phyloP scores from a whole-genome alignment of 2,113 vertebrate genomes.

The Mastomys coucha region DNA sequence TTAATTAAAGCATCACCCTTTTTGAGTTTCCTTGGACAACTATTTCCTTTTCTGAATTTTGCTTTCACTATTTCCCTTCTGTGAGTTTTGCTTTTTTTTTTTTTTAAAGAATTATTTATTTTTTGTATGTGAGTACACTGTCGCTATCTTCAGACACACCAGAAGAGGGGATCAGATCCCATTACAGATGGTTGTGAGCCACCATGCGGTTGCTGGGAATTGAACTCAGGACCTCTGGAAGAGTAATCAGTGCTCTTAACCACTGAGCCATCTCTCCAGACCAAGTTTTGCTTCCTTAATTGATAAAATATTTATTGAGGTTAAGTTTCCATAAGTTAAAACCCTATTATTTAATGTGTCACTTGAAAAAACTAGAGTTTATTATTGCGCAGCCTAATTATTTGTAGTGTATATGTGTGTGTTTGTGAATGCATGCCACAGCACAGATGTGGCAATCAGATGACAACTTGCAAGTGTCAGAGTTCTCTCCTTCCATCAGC shows the following conservation, averaged over 20 bases:
- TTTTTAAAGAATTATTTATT: no score
- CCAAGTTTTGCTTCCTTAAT: constrained; percentile 48
- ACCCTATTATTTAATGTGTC: constrained; percentile 32
- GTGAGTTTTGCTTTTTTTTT: no score
- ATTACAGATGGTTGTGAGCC: no score
- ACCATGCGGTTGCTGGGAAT: no score
- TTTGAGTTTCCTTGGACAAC: constrained; percentile 28
- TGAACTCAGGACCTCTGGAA: no score
- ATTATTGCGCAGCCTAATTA: not conserved
- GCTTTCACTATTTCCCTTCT: constrained; percentile 58
- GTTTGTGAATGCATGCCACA: not conserved
- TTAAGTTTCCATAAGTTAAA: constrained; percentile 19
- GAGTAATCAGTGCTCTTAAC: no score
- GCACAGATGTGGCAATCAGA: not conserved
- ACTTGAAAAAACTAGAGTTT: not conserved
- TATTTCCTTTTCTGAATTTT: constrained; percentile 61
- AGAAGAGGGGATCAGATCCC: no score
- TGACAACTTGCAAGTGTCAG: not conserved
- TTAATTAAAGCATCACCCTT: constrained; percentile 45
- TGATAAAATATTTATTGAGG: constrained; percentile 27
- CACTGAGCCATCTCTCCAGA: no score
- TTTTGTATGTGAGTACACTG: no score
- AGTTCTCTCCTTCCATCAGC: not conserved
- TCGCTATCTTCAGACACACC: no score
- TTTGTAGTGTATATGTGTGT: not conserved